Base-by-base conservation (phyloP, 2,797 vertebrate genomes). In the Tolypeutes matacus region DNA sequence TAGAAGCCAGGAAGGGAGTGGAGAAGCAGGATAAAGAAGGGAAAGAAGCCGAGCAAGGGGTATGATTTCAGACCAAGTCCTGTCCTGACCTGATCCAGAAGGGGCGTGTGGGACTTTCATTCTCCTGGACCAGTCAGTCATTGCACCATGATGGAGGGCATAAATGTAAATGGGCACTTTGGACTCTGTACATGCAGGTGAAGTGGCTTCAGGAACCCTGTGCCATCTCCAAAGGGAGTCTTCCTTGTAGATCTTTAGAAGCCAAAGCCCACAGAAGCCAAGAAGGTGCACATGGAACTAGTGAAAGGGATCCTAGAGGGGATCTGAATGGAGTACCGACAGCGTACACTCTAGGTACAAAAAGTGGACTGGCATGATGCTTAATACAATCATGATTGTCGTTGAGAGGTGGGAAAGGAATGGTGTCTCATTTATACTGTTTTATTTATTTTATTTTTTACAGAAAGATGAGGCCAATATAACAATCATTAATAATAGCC, bases 361-460 rank as follows among this genome's bases (percentile, higher is more conserved):
- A 80, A 78, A 86, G 58, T 83, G 42, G 14, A 21, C 18, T 78
- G 81, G 14, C 65, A 62, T 29, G n/a, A n/a, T 56, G 51, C 46
- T 49, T 62, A 85, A 96, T 53, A 86, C 60, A 86, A 72, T 36
- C 29, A 46, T 21, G 20, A 51, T 80, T 91, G 80, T 72, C 84
- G 42, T 23, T 86, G 76, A 92, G 25, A 93, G 18, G 21, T 87
- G 29, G 46, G 49, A 64, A 93, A 23, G 31, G 17, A 85, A 51
- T 15, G 49, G 8, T 46, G 69, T 29, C 31, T 73, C 76, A 62
- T 49, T 49, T 80, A 53, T 34, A 75, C 70, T 56, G 20, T 65
- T 91, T 91, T 46, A 51, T 73, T 72, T 80, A 25, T 67, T 94
- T 67, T 25, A 58, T 60, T 80, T 86, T 69, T 94, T 5, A 42